Conservation (phyloP, 2,888 invertebrate genomes). For the Drosophila parthenogenetica region DNA sequence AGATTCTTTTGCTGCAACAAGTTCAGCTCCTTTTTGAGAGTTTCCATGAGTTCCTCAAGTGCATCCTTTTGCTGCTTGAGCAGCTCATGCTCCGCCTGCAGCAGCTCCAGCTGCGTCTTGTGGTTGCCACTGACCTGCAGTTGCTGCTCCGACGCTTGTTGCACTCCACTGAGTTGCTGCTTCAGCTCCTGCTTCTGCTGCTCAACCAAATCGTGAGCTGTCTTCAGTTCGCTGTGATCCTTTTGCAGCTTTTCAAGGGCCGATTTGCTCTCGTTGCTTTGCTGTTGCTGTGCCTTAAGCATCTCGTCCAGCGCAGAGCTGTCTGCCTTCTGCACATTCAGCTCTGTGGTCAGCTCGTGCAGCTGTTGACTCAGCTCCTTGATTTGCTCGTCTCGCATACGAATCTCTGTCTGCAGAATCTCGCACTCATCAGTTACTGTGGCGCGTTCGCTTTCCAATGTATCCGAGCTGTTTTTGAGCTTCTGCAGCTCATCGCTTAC, state of each 20-base stretch:
- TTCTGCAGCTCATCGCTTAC: slow-evolving; percentile 54
- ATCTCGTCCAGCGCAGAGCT: slow-evolving; percentile 77
- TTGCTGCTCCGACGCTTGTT: slow-evolving; percentile 23
- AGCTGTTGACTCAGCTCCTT: slow-evolving; percentile 65
- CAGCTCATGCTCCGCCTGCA: slow-evolving; percentile 12
- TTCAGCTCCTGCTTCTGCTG: slow-evolving; percentile 19
- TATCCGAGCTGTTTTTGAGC: slow-evolving; percentile 57
- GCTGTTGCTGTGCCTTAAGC: slow-evolving; percentile 64
- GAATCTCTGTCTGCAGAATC: slow-evolving; percentile 74
- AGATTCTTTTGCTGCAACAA: background rate
- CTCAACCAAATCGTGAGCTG: slow-evolving; percentile 48
- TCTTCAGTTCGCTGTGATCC: slow-evolving; percentile 67
- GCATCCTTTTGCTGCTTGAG: slow-evolving; percentile 13
- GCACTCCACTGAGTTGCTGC: slow-evolving; percentile 12
- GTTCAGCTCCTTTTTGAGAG: background rate
- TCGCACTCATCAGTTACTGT: slow-evolving; percentile 71
- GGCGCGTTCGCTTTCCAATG: slow-evolving; percentile 66
- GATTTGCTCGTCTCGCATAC: slow-evolving; percentile 70
- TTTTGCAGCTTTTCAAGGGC: slow-evolving; percentile 64
- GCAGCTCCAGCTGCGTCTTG: slow-evolving; percentile 12
- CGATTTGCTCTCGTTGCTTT: slow-evolving; percentile 45
- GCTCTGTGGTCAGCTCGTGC: slow-evolving; percentile 67
- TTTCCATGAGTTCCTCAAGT: background rate
- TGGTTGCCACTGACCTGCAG: slow-evolving; percentile 19
- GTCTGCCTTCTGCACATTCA: slow-evolving; percentile 77